Conservation (phyloP, 2,888 invertebrate species). For the Pantelozetes paolii region DNA sequence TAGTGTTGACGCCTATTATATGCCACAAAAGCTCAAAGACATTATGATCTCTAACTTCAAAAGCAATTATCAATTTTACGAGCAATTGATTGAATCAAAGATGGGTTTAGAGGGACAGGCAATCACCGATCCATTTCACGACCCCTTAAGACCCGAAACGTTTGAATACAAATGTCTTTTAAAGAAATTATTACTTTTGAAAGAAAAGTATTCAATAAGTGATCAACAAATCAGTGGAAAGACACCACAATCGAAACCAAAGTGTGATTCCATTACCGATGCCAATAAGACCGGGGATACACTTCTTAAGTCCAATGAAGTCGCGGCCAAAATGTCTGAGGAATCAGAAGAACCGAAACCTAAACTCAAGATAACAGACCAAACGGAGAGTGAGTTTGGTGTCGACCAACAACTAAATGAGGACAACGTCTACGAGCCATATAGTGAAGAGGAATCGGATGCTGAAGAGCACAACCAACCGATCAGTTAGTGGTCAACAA, state of each 20-base stretch:
- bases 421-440: neutral
- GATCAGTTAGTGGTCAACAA: no score
- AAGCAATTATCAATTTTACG: slow-evolving; percentile 55
- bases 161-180: slow-evolving; percentile 51
- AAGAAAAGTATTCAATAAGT: neutral
- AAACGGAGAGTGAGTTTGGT: neutral
- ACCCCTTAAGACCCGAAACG: slow-evolving; percentile 50
- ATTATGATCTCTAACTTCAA: neutral
- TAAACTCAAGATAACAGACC: neutral
- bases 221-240: neutral
- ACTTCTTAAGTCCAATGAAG: neutral
- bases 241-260: neutral
- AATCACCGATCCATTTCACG: slow-evolving; percentile 56
- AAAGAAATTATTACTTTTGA: neutral
- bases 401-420: neutral
- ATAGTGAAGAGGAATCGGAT: no score
- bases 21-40: slow-evolving; percentile 52
- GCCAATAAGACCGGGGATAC: neutral
- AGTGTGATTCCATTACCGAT: no score
- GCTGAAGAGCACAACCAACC: no score
- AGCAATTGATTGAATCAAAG: slow-evolving; percentile 53
- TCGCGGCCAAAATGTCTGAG: neutral
- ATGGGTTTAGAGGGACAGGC: slow-evolving; percentile 52
- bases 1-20: slow-evolving; percentile 48
- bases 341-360: neutral